A percentile compares a stretch with the other conserved stretches of the same genome.
Evolutionary conservation across 2,797 vertebrate genomes (phyloP).

Genomic region (Poecilia velifera): DNA sequence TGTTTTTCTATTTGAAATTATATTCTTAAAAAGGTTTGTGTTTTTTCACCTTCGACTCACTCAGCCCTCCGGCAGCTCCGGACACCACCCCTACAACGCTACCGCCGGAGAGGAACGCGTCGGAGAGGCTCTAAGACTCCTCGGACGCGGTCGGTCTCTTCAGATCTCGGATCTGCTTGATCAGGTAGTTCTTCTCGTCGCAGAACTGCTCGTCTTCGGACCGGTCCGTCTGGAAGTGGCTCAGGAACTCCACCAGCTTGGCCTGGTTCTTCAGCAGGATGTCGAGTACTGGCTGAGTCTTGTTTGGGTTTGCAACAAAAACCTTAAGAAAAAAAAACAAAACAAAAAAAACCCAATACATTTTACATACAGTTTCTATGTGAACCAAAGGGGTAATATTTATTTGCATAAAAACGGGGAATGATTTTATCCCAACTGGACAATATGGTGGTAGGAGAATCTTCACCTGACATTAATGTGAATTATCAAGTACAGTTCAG

Average conservation of each 20-base stretch:
- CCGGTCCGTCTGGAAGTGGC: constrained; percentile 85
- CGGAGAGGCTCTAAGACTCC: constrained; percentile 66
- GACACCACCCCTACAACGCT: constrained; percentile 46
- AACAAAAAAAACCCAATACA: background rate
- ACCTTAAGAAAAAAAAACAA: constrained; percentile 63
- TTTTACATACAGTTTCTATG: background rate
- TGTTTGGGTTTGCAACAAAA: constrained; percentile 86
- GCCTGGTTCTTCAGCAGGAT: constrained; percentile 87
- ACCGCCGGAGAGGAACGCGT: constrained; percentile 38
- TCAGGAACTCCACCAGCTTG: constrained; percentile 85
- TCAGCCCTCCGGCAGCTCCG: constrained; percentile 41
- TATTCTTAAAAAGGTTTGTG: constrained; percentile 59
- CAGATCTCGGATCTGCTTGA: constrained; percentile 87
- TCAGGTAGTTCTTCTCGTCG: constrained; percentile 87
- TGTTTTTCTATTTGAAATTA: constrained; percentile 62
- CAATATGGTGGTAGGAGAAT: background rate
- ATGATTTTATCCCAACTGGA: background rate
- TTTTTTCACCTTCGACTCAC: constrained; percentile 6
- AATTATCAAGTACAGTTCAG: background rate
- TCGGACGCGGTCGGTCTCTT: constrained; percentile 78
- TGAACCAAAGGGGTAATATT: background rate
- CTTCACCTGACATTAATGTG: background rate
- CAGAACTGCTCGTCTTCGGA: constrained; percentile 88
- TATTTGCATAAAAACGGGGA: background rate
- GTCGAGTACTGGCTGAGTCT: constrained; percentile 86